These are phyloP conservation scores for Ochotona princeps DNA, from an alignment of 2,113 vertebrate species.

Conservation along the genomic window DNA sequence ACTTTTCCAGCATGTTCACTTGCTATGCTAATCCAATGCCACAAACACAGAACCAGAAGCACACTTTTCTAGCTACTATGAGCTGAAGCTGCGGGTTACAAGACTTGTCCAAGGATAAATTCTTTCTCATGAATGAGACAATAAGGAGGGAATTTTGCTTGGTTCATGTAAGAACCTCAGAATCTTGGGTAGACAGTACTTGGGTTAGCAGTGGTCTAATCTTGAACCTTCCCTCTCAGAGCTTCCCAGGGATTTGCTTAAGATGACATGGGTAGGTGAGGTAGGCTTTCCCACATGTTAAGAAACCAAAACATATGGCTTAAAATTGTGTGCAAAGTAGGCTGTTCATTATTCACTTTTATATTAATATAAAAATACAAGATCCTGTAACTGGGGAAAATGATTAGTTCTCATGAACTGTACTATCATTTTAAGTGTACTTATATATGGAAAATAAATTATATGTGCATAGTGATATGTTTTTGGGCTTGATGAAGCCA, in stretches of 20 bases:
- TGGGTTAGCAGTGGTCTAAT: neutral
- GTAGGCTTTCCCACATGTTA: neutral
- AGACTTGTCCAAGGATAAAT: neutral
- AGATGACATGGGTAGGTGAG: neutral
- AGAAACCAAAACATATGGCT: neutral
- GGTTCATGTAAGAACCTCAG: neutral
- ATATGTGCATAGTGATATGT: neutral
- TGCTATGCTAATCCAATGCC: neutral
- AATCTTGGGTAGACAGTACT: neutral
- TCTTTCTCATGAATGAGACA: neutral
- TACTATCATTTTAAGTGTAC: neutral
- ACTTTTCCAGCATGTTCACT: neutral
- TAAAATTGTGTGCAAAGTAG: neutral
- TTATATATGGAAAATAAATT: neutral
- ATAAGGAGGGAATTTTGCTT: neutral
- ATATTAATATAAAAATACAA: neutral
- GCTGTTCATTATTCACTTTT: conserved; percentile 17
- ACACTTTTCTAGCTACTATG: neutral
- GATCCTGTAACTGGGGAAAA: neutral
- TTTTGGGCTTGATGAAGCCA: conserved; percentile 42
- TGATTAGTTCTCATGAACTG: neutral
- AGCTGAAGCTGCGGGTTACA: neutral
- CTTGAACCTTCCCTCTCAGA: neutral
- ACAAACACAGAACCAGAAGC: neutral
- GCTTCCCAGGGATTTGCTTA: neutral